Percentiles rank a stretch among this genome's conserved stretches.
Conservation (phyloP, 2,113 vertebrate genomes). For the Argyrosomus japonicus region DNA sequence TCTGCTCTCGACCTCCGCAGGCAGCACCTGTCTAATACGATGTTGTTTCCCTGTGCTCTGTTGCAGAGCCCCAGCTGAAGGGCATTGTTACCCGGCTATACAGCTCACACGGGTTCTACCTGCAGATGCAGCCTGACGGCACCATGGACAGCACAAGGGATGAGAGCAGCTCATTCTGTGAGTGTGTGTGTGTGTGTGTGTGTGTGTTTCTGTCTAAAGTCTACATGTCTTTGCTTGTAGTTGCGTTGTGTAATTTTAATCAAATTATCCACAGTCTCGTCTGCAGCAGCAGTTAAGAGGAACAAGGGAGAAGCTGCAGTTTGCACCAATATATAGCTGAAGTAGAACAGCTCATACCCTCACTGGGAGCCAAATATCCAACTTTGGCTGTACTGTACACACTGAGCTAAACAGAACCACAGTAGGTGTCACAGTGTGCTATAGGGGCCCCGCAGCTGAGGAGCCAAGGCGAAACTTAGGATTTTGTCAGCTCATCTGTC, state of each 20-base stretch:
- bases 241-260: background rate
- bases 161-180: constrained; percentile 86
- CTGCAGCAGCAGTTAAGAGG: background rate
- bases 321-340: background rate
- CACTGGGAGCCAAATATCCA: constrained; percentile 3
- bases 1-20: background rate
- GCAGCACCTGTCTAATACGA: constrained; percentile 7
- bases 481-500: constrained; percentile 48
- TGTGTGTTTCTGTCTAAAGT: background rate
- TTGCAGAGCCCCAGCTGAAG: constrained; percentile 91
- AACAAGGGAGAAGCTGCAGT: background rate
- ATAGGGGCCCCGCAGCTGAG: constrained; percentile 2
- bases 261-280: constrained; percentile 26
- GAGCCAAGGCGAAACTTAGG: constrained; percentile 24
- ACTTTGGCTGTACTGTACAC: background rate
- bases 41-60: constrained; percentile 33
- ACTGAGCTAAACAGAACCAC: constrained; percentile 15
- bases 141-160: constrained; percentile 89
- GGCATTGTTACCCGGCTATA: constrained; percentile 91
- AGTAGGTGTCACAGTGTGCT: constrained; percentile 9
- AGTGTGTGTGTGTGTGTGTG: no score
- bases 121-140: constrained; percentile 91
- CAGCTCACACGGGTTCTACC: constrained; percentile 91
- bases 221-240: constrained; percentile 11
- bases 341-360: background rate